Conservation (phyloP, 2,888 invertebrate species). For the Pheosia gnoma region DNA sequence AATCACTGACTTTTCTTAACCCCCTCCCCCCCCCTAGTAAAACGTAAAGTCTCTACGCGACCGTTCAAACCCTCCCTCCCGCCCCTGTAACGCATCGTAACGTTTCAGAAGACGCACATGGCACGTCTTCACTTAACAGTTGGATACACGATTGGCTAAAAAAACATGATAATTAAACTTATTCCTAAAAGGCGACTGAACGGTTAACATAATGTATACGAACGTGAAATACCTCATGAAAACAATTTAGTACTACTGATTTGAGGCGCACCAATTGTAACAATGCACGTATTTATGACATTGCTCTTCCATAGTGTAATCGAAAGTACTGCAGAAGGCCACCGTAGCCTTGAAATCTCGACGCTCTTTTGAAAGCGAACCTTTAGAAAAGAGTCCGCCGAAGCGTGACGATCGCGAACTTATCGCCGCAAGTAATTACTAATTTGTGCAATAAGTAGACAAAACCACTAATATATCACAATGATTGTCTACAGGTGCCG, state of each 20-base stretch:
- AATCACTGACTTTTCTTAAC: too few species aligned
- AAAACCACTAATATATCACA: conserved; percentile 11
- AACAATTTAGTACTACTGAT: conserved; percentile 8
- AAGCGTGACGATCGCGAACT: conserved; percentile 80
- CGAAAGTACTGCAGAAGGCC: conserved; percentile 60
- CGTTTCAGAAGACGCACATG: too few species aligned
- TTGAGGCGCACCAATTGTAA: conserved; percentile 11
- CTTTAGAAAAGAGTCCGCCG: conserved; percentile 70
- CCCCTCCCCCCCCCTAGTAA: too few species aligned
- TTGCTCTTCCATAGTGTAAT: conserved; percentile 25
- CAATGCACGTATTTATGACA: conserved; percentile 15
- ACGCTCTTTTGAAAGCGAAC: conserved; percentile 67
- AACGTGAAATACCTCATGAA: too few species aligned
- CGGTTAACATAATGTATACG: too few species aligned
- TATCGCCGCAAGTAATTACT: conserved; percentile 48
- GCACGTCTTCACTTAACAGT: too few species aligned
- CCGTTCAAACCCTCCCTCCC: too few species aligned
- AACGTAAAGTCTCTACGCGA: too few species aligned
- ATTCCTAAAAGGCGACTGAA: too few species aligned
- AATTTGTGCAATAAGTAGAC: conserved; percentile 34
- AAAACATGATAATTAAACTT: too few species aligned
- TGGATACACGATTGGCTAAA: too few species aligned
- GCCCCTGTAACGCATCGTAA: too few species aligned
- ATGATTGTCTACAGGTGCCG: background rate
- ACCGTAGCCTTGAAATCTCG: conserved; percentile 68